phyloP scores from a whole-genome alignment of 2,113 vertebrate genomes.

The Todiramphus saurophagus region DNA sequence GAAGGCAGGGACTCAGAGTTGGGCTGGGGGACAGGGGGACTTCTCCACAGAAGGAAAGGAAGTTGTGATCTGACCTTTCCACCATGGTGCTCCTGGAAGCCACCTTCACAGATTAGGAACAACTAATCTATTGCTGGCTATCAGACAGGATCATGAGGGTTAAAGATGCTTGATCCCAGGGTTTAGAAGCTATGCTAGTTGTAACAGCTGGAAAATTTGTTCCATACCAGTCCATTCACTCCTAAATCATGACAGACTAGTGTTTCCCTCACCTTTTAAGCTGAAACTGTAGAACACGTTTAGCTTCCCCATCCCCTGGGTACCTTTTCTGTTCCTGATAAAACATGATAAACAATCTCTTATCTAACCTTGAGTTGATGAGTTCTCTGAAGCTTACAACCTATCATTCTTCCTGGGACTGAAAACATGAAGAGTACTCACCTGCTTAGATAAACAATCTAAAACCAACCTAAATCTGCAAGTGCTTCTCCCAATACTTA shows the following conservation, averaged over 20 bases:
- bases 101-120: neutral
- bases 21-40: neutral
- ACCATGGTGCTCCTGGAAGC: neutral
- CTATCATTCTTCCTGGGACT: neutral
- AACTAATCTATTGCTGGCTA: neutral
- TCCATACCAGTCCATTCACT: neutral
- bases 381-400: neutral
- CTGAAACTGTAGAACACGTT: neutral
- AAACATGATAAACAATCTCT: slow-evolving; percentile 17
- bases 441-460: neutral
- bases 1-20: neutral
- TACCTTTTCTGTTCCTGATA: neutral
- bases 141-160: neutral
- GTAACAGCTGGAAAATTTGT: neutral
- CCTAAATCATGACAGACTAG: neutral
- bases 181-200: neutral
- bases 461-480: neutral
- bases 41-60: neutral
- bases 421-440: neutral
- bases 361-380: neutral
- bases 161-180: neutral
- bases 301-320: neutral
- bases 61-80: neutral
- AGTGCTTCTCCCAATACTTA: neutral
- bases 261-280: neutral